Conservation (phyloP, 2,888 invertebrate genomes). For the Cryptocephalus moraei region DNA sequence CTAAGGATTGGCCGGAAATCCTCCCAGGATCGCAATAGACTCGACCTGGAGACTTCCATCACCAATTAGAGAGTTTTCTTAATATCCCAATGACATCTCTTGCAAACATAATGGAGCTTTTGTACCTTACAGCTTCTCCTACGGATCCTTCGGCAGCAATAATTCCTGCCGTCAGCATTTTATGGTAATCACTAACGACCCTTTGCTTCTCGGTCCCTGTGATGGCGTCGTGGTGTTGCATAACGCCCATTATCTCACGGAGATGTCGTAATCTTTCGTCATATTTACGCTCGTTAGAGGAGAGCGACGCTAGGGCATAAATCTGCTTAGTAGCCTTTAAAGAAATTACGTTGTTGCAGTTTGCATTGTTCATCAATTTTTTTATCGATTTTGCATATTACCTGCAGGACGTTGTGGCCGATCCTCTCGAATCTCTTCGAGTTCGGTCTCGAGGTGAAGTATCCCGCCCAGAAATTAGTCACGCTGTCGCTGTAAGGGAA, state of each 20-base stretch:
- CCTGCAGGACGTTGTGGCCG: slow-evolving; percentile 67
- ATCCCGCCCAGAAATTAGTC: slow-evolving; percentile 88
- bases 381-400: slow-evolving; percentile 22
- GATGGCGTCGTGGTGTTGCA: slow-evolving; percentile 88
- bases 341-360: neutral
- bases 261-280: slow-evolving; percentile 36
- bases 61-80: no score
- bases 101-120: no score
- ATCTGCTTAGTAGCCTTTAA: slow-evolving; percentile 52
- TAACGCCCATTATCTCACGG: slow-evolving; percentile 59
- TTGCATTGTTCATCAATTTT: no score
- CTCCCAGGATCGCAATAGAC: no score
- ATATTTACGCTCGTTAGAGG: slow-evolving; percentile 40
- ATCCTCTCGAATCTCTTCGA: slow-evolving; percentile 65
- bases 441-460: slow-evolving; percentile 72
- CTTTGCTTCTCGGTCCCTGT: slow-evolving; percentile 77
- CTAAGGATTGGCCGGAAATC: no score
- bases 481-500: slow-evolving; percentile 87
- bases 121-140: slow-evolving; percentile 16
- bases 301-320: slow-evolving; percentile 48
- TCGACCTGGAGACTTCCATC: no score
- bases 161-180: slow-evolving; percentile 53
- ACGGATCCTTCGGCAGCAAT: slow-evolving; percentile 37
- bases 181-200: slow-evolving; percentile 78
- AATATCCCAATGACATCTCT: no score